A percentile compares a stretch with the other conserved stretches of the same genome.
Conservation (phyloP, 2,797 vertebrate genomes). For the Hybognathus amarus region DNA sequence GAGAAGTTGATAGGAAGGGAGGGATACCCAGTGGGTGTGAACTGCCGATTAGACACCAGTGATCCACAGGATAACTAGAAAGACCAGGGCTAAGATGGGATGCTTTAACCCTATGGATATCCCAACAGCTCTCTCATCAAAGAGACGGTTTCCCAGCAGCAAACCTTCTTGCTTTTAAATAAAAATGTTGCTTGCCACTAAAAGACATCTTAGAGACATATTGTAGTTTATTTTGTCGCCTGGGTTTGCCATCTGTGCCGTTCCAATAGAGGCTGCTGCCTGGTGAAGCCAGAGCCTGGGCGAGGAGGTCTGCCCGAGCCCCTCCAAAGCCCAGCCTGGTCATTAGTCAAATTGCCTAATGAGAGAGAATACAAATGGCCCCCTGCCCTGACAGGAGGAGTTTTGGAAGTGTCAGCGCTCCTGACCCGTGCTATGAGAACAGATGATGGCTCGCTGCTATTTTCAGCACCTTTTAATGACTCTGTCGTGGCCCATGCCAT, state of each 20-base stretch:
- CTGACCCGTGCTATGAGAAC: constrained; percentile 84
- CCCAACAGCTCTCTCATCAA: constrained; percentile 1
- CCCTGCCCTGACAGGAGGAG: constrained; percentile 79
- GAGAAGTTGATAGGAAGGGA: constrained; percentile 24
- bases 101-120: background rate
- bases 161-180: constrained; percentile 72
- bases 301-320: constrained; percentile 45
- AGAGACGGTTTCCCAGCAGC: background rate
- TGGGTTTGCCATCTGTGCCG: constrained; percentile 85
- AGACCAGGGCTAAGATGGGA: background rate
- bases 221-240: constrained; percentile 79
- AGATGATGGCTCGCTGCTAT: constrained; percentile 84
- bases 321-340: constrained; percentile 70
- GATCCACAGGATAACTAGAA: background rate
- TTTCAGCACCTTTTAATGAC: constrained; percentile 87
- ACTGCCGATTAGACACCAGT: background rate
- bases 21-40: constrained; percentile 10
- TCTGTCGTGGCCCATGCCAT: constrained; percentile 77
- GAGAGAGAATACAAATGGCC: constrained; percentile 81
- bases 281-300: constrained; percentile 65
- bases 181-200: constrained; percentile 75
- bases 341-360: constrained; percentile 81
- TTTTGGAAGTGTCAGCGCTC: constrained; percentile 82
- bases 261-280: constrained; percentile 72
- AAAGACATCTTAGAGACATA: constrained; percentile 81